phyloP scores from a whole-genome alignment of 2,888 invertebrate genomes.

The Zygothrica quintamaculata region DNA sequence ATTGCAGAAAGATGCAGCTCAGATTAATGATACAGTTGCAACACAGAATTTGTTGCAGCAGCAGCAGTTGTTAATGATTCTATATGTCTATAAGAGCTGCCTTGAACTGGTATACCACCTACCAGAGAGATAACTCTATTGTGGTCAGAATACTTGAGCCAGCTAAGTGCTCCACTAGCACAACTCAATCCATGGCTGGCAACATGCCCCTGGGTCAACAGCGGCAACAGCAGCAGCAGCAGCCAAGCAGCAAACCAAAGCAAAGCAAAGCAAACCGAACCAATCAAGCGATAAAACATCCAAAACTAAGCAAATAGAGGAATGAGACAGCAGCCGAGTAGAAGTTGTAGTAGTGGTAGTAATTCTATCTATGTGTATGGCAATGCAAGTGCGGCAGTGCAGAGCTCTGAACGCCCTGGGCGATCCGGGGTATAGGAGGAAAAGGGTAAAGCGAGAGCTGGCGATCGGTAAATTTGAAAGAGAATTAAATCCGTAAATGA shows the following conservation, averaged over 20 bases:
- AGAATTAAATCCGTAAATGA: slow-evolving; percentile 83
- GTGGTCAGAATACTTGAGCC: slow-evolving; percentile 20
- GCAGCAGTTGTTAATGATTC: too few relatives aligned
- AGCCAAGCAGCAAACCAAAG: slow-evolving; percentile 53
- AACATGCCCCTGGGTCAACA: slow-evolving; percentile 61
- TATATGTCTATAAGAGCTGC: too few relatives aligned
- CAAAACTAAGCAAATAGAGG: slow-evolving; percentile 71
- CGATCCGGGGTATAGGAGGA: slow-evolving; percentile 25
- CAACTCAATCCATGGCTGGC: slow-evolving; percentile 58
- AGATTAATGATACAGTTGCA: too few relatives aligned
- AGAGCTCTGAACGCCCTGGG: slow-evolving; percentile 30
- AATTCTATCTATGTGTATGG: slow-evolving; percentile 21
- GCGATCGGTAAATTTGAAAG: slow-evolving; percentile 82
- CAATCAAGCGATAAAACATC: slow-evolving; percentile 76
- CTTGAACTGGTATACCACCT: too few relatives aligned
- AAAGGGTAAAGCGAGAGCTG: slow-evolving; percentile 42
- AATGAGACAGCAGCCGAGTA: slow-evolving; percentile 23
- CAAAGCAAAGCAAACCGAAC: slow-evolving; percentile 50
- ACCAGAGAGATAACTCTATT: neutral
- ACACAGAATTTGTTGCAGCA: too few relatives aligned
- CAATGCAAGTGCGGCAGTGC: neutral
- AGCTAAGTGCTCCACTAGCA: slow-evolving; percentile 54
- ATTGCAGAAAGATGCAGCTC: too few relatives aligned
- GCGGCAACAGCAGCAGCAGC: slow-evolving; percentile 31
- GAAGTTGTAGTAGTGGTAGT: slow-evolving; percentile 5